Percentiles rank a stretch among this genome's conserved stretches.
Evolutionary conservation across 2,797 vertebrate genomes (phyloP).

Genomic region (Miichthys miiuy): DNA sequence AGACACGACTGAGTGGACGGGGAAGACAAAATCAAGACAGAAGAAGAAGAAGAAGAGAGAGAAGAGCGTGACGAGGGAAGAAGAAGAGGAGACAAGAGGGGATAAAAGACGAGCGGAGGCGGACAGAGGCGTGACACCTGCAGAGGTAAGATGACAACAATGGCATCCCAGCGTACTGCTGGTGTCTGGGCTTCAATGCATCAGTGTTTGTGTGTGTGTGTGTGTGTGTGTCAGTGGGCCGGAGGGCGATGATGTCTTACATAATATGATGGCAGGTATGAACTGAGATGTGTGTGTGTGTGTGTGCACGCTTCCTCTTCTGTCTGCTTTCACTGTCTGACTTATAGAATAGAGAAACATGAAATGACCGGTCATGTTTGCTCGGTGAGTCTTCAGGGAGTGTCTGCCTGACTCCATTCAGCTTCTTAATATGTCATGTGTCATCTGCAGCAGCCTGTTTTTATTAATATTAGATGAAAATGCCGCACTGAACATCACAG

Average conservation of each 20-base stretch:
- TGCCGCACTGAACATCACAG: constrained; percentile 38
- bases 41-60: constrained; percentile 3
- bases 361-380: not conserved
- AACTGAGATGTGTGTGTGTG: constrained; percentile 1
- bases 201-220: not conserved
- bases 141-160: constrained; percentile 69
- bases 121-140: constrained; percentile 33
- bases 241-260: constrained; percentile 45
- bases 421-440: constrained; percentile 22
- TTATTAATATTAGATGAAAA: constrained; percentile 58
- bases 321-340: constrained; percentile 23
- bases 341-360: not conserved
- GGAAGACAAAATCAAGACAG: not conserved
- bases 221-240: constrained; percentile 13
- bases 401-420: constrained; percentile 37
- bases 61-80: not conserved
- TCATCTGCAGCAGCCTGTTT: constrained; percentile 31
- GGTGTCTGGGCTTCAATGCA: constrained; percentile 11
- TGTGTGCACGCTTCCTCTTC: constrained; percentile 3
- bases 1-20: constrained; percentile 23
- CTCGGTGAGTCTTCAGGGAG: constrained; percentile 31
- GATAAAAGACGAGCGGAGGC: constrained; percentile 4
- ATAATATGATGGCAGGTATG: constrained; percentile 45
- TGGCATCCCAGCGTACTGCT: constrained; percentile 37
- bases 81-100: not conserved